Evolutionary conservation across 2,888 invertebrate species (phyloP), one percentile per base, ranked within the genome.

Genomic region (Synergus japonicus): DNA sequence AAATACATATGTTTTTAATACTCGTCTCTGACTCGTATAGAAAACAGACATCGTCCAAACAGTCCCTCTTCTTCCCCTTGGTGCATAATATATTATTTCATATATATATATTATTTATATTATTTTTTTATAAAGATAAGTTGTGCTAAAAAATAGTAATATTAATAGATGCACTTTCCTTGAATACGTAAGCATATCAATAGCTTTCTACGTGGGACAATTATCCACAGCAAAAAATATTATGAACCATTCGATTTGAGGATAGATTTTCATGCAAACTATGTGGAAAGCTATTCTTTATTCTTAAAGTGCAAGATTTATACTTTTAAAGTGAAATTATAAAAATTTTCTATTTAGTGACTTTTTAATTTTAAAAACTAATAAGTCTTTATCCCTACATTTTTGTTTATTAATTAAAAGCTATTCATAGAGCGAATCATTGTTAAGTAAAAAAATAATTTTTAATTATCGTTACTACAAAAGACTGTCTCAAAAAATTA

Each of bases 241-340:
- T 22, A 77, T 80, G 83, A 83, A 82, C 80, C 82, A 82, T 80
- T 82, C 81, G 81, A 80, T 80, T 83, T 80, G 77, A 58, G 76
- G 67, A 64, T 29, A 63, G 12, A 13, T 64, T 54, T 2, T 7
- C 82, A 79, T 82, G 83, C 82, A 83, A 76, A 67, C 76, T 78
- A 76, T 66, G 79, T 81, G 77, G 63, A 63, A 63, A 63, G 29
- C 63, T 63, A 63, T 63, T 63, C 22, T 63, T 10, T 22, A 7
- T 12, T 22, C 10, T 29, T 63, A 10, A 18, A 9, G 9, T 58
- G 9, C 18, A 18, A 9, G 18, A 9, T 37, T 37, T 37, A 58
- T 9, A 54, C 18, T 3, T 18, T 9, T 18, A 2, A 18, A 58
- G 58, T 58, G 3, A 1, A 18, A 58, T 18, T 58, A n/a, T 3